Evolutionary conservation across 2,797 vertebrate genomes (phyloP), one percentile per base, ranked within the genome.

Genomic region (Tarsius wallacei): DNA sequence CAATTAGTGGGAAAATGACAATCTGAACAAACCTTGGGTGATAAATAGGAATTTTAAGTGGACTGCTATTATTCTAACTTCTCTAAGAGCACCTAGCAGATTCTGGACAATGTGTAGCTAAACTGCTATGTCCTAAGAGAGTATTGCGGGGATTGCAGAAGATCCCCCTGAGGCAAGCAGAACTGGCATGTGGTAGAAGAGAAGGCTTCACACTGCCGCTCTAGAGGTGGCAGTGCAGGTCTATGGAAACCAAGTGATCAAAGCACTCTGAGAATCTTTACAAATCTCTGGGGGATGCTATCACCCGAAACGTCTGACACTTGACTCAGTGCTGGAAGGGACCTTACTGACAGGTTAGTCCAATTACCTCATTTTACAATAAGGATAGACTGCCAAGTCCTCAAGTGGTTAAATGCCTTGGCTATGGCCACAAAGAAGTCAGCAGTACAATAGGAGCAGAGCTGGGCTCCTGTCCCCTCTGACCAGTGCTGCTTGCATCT

Each of bases 81-180:
- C 68, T 47, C 82, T 59, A 28, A 36, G 73, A 42, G 73, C 12
- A 31, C 11, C 49, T 8, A 2, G 1, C 5, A 1, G 36, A 12
- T 2, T 66, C 19, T 5, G 14, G 66, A 33, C 4, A 57, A 28
- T 0, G 2, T 11, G 1, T 0, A 14, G 36, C 26, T 31, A 24
- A 49, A 49, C 36, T 0, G 17, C 2, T 28, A 17, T 0, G 3
- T 87, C 36, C 28, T 2, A 11, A 59, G 83, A 51, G 59, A 17
- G 57, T 0, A 3, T 7, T 7, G 6, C 10, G 61, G 66, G 61
- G 1, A 2, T 0, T 0, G 4, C 1, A 15, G 26, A 80, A 47
- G 26, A 28, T 19, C 47, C 70, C n/a, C 47, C 21, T 19, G 31
- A 15, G 26, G 85, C n/a, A 17, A 13, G 82, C 73, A 63, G 49